These are phyloP conservation scores for Endotricha flammealis DNA, from an alignment of 2,888 invertebrate genomes.

Conservation along the genomic window DNA sequence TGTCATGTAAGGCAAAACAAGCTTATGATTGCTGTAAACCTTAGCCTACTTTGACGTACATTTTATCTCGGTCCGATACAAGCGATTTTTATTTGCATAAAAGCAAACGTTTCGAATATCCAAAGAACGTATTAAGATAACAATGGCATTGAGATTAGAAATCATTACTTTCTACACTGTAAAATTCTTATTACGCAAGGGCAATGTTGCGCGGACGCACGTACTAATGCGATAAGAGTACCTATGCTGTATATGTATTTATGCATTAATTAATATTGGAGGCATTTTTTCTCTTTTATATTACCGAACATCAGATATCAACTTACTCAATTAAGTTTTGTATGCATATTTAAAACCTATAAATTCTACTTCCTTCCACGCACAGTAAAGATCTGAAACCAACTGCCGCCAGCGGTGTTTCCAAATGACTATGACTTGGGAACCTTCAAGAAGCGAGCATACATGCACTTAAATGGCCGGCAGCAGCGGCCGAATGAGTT, in stretches of 20 bases:
- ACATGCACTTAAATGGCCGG: no score
- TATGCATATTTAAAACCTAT: no score
- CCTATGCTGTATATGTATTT: background rate
- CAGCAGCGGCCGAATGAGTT: no score
- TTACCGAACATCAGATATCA: no score
- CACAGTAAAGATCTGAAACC: no score
- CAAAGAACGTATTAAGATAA: conserved; percentile 46
- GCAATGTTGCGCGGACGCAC: conserved; percentile 12
- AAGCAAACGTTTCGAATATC: conserved; percentile 22
- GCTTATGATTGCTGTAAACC: conserved; percentile 43
- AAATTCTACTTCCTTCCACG: no score
- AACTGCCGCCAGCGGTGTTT: no score
- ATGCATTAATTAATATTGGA: conserved; percentile 17
- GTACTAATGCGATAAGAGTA: background rate
- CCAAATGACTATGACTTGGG: no score
- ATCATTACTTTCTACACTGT: conserved; percentile 56
- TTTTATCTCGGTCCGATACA: conserved; percentile 17
- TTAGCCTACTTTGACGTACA: conserved; percentile 38
- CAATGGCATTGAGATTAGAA: conserved; percentile 58
- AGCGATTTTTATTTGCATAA: conserved; percentile 26
- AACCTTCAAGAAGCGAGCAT: no score
- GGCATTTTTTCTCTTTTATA: no score
- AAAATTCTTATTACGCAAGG: conserved; percentile 55
- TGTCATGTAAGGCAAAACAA: conserved; percentile 33
- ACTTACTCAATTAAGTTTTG: no score